phyloP scores from a whole-genome alignment of 1,140 invertebrate species.

The Laupala kohalensis region DNA sequence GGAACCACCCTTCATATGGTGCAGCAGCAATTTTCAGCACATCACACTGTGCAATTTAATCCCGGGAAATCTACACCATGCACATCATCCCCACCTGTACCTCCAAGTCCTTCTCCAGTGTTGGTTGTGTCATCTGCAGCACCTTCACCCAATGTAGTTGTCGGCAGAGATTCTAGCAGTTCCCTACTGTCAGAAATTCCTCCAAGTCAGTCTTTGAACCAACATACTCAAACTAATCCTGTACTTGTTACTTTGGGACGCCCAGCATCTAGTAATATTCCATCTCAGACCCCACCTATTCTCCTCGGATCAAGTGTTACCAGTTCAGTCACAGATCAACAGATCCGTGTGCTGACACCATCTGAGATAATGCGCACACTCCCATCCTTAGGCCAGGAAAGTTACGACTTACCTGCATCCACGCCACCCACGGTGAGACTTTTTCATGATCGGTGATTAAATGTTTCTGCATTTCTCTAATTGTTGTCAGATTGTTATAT shows the following conservation, averaged over 20 bases:
- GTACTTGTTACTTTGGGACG: conserved; percentile 19
- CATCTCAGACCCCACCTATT: conserved; percentile 18
- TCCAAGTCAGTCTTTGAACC: neutral
- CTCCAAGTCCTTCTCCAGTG: neutral
- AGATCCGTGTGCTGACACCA: conserved; percentile 71
- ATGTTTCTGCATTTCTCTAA: neutral
- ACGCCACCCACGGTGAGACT: conserved; percentile 38
- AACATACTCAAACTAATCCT: conserved; percentile 4
- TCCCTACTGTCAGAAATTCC: neutral
- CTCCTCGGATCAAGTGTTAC: neutral
- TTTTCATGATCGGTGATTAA: neutral
- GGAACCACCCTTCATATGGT: neutral
- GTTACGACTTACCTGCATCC: conserved; percentile 40
- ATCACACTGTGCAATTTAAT: conserved; percentile 1
- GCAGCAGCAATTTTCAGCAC: conserved; percentile 7
- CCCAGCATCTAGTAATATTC: conserved; percentile 20
- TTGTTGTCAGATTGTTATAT: neutral
- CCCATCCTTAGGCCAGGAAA: conserved; percentile 60
- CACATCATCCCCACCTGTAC: neutral
- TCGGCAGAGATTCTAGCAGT: conserved; percentile 8
- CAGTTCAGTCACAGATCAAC: conserved; percentile 38
- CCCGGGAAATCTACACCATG: neutral
- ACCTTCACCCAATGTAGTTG: conserved; percentile 13
- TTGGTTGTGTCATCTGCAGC: neutral
- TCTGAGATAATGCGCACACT: conserved; percentile 77